Evolutionary conservation across 2,113 vertebrate genomes (phyloP), one percentile per base, ranked within the genome.

Genomic region (Gasterosteus aculeatus): DNA sequence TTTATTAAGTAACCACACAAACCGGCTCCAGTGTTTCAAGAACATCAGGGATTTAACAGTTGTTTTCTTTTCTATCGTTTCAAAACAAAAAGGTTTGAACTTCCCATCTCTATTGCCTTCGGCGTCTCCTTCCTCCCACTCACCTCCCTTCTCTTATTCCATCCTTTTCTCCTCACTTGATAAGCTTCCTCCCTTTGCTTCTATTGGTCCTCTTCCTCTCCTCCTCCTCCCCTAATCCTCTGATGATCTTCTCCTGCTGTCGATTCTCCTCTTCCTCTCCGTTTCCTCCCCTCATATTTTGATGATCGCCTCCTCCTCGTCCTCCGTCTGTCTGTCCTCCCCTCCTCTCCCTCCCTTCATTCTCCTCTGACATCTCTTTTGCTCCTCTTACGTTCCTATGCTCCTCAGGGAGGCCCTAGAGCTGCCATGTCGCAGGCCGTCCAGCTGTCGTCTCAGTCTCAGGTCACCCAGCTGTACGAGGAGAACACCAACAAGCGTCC

Each of bases 401-500:
- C 56, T 33, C 29, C 12, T 33, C 31, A 93, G 92, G 90, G 92
- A 57, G 84, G 80, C 57, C 42, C 86, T 47, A 92, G 88, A 81
- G 77, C 74, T 54, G 11, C 57, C 78, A 92, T 92, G 90, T 82
- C 88, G 46, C 90, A 92, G 41, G 29, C 69, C 15, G 72, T 89
- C 70, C 86, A 85, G 83, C 77, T 85, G 0, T 82, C 85, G 4
- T 77, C 84, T 0, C 85, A 87, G 82, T 83, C 92, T 71, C 96
- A 97, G 85, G 95, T 96, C 82, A 95, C 96, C 69, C 97, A 97
- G 89, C 94, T 97, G 77, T 97, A 96, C 29, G 97, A 98, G 93
- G 97, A 99, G 70, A 97, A 96, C 87, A 96, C 95, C 88, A 97
- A 96, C 95, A 99, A 98, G 88, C 94, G 97, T 82, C 95, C 95